A percentile compares a stretch with the other conserved stretches of the same genome.
Evolutionary conservation across 2,888 invertebrate species (phyloP).

Genomic region (Eupithecia subfuscata): DNA sequence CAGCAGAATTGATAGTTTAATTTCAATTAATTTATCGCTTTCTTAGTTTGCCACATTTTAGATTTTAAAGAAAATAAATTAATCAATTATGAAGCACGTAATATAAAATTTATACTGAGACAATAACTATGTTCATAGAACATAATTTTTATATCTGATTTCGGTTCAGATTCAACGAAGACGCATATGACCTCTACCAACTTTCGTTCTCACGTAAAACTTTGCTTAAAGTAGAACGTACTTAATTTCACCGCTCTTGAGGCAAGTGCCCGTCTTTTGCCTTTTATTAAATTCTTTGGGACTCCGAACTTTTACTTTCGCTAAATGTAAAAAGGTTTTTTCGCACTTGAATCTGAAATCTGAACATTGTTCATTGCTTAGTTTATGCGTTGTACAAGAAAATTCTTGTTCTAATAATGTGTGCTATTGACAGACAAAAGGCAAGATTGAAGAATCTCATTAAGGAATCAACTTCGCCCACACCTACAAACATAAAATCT

Average conservation of each 20-base stretch:
- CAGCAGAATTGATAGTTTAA: too few relatives aligned
- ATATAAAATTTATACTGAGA: not conserved
- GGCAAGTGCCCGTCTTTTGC: conserved; percentile 14
- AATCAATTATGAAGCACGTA: not conserved
- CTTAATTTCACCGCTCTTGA: conserved; percentile 18
- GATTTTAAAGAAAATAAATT: not conserved
- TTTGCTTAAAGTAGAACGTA: conserved; percentile 1
- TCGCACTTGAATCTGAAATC: not conserved
- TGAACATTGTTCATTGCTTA: not conserved
- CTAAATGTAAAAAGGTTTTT: not conserved
- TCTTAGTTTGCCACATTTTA: not conserved
- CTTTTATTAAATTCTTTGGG: conserved; percentile 25
- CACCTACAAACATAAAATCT: not conserved
- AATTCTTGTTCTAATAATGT: not conserved
- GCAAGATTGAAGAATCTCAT: not conserved
- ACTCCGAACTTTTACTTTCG: conserved; percentile 20
- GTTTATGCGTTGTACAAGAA: not conserved
- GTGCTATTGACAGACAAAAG: too few relatives aligned
- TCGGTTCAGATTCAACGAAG: not conserved
- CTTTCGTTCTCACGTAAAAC: not conserved
- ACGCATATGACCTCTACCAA: not conserved
- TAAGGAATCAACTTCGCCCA: not conserved
- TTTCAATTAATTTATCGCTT: not conserved
- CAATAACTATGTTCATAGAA: not conserved
- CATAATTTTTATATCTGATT: not conserved